Conservation (phyloP, 1,140 invertebrate species). For the Ceratina japonica region DNA sequence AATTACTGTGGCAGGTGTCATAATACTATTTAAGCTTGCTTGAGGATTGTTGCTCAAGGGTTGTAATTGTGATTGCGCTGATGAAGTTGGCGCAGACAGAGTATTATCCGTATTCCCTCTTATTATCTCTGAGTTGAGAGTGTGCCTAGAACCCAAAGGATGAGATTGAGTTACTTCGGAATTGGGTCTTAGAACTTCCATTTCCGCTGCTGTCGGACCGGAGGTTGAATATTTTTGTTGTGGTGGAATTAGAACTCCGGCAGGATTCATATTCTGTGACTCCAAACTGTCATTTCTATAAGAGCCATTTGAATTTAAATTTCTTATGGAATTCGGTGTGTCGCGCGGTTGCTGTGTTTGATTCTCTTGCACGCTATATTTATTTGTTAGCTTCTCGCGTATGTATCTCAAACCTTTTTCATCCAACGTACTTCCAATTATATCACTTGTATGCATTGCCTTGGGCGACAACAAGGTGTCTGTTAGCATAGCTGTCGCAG, state of each 20-base stretch:
- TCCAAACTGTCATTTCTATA: neutral
- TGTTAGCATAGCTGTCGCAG: slow-evolving; percentile 68
- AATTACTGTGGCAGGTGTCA: slow-evolving; percentile 63
- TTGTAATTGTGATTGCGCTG: neutral
- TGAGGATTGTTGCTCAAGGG: slow-evolving; percentile 38
- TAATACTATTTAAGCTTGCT: slow-evolving; percentile 60
- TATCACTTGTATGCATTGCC: slow-evolving; percentile 64
- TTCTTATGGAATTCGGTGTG: slow-evolving; percentile 2
- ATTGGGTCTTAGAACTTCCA: neutral
- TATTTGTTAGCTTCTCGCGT: slow-evolving; percentile 70
- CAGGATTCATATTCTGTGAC: slow-evolving; percentile 3
- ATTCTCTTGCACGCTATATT: slow-evolving; percentile 65
- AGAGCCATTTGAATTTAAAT: slow-evolving; percentile 4
- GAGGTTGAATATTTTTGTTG: neutral
- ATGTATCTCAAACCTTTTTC: slow-evolving; percentile 67
- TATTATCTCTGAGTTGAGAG: neutral
- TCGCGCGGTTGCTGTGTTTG: neutral
- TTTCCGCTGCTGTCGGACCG: slow-evolving; percentile 17
- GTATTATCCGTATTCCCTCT: neutral
- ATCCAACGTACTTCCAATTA: slow-evolving; percentile 74
- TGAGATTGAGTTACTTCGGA: slow-evolving; percentile 26
- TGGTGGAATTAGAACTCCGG: neutral
- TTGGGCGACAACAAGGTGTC: slow-evolving; percentile 70
- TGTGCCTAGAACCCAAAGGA: neutral
- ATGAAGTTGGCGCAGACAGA: neutral